Evolutionary conservation across 2,113 vertebrate genomes (phyloP), one percentile per base, ranked within the genome.

Genomic region (Serinus canaria): DNA sequence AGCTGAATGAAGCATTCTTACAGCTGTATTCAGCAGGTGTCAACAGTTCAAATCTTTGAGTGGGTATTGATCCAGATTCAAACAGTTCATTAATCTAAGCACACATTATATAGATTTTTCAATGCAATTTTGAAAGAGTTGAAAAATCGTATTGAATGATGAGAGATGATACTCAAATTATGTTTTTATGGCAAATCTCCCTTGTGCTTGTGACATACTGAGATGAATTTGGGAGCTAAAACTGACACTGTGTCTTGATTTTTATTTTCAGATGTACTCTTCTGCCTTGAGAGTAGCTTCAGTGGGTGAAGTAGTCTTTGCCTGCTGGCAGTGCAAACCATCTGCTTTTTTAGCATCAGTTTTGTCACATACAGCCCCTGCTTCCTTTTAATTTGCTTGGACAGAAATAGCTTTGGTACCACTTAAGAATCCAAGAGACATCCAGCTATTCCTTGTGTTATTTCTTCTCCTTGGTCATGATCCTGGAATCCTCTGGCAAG

Each of bases 71-170:
- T 98, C 97, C 90, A 73, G 87, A 97, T 97, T 98, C 98, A 98
- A 98, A 98, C 97, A 98, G 97, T 98, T 98, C 98, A 98, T 98
- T 98, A 98, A 98, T 98, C 98, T 98, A 98, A 98, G 97, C 96
- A 95, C 97, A 98, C 96, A 96, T 98, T 98, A 98, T 98, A 98
- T 98, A 94, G 98, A 98, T 98, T 98, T 98, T 98, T 97, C 98
- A 97, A 96, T 98, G 97, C 96, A 97, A 95, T 98, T 98, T 97
- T 97, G 97, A 97, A 96, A 97, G 96, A 96, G 89, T 95, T 98
- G 98, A 98, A 98, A 98, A 98, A 98, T 98, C 73, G 67, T 97
- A 97, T 98, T 98, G 97, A 98, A 96, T 98, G 97, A 98, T 98
- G 98, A 97, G 98, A 96, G 97, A 97, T 98, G 97, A 98, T 98